Percentiles rank a stretch among this genome's conserved stretches.
These are phyloP conservation scores for Lordiphosa stackelbergi DNA, from an alignment of 1,140 invertebrate genomes.

Conservation along the genomic window DNA sequence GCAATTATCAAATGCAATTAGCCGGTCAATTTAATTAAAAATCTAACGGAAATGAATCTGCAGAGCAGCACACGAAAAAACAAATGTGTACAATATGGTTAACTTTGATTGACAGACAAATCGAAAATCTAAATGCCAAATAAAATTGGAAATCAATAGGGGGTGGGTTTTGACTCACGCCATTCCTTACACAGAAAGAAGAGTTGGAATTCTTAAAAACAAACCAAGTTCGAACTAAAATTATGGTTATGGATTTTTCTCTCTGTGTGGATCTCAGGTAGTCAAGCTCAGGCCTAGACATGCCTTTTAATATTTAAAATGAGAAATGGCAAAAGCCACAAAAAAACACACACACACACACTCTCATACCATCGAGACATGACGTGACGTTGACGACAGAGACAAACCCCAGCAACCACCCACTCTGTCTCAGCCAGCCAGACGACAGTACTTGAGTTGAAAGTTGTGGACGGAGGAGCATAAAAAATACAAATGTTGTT, in stretches of 20 bases:
- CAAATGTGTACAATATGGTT: neutral
- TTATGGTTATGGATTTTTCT: too few relatives aligned
- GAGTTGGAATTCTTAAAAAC: too few relatives aligned
- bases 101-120: conserved; percentile 48
- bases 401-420: conserved; percentile 13
- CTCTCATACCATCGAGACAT: neutral
- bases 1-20: conserved; percentile 69
- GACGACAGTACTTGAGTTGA: conserved; percentile 55
- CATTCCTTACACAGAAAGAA: neutral
- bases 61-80: conserved; percentile 3
- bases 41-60: conserved; percentile 35
- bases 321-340: conserved; percentile 39
- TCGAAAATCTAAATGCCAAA: conserved; percentile 44
- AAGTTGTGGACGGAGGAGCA: conserved; percentile 55
- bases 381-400: conserved; percentile 18
- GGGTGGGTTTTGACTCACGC: conserved; percentile 11
- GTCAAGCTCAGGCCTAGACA: conserved; percentile 20
- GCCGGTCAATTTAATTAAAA: conserved; percentile 44
- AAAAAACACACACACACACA: conserved; percentile 16
- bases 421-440: conserved; percentile 24
- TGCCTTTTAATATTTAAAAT: conserved; percentile 60
- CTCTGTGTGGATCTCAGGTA: conserved; percentile 13
- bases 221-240: too few relatives aligned
- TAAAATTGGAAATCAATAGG: conserved; percentile 50
- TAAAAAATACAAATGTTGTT: conserved; percentile 17